Base-by-base conservation (phyloP, 2,113 vertebrate genomes). In the Rhinolophus sinicus region DNA sequence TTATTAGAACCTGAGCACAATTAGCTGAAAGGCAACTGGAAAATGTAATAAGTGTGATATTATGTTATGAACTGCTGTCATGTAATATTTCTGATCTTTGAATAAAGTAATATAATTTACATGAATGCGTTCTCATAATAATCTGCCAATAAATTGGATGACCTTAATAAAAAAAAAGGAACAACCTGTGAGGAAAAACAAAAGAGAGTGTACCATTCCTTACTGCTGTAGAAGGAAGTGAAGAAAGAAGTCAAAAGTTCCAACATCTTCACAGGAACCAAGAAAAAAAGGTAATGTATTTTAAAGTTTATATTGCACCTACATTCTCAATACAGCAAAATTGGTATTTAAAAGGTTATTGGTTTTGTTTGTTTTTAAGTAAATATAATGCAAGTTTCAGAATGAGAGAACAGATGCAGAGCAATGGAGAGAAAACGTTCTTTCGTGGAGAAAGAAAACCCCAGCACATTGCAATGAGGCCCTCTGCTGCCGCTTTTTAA, bases 161-260 rank as follows among this genome's bases (percentile, higher is more conserved):
- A 21, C 75, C 88, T 93, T 84, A 72, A 54, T 88, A 54, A 65
- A 67, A 33, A 67, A 33, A 70, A 82, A 69, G 38, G 30, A 58
- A 88, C 35, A 64, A 38, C 4, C 89, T 65, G 12, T 12, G 65
- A 75, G 33, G 60, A 93, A 77, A 91, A 83, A 56, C 40, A 58
- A 52, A 69, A 73, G 2, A 44, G 60, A 60, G 11, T 44, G 33
- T 33, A n/a, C 3, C 58, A 50, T 92, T 78, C 24, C 28, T 77
- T 28, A 73, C 33, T 47, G 50, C 33, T 40, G 12, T n/a, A 19
- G 33, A 95, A 60, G 28, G 69, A 85, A 92, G 15, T 50, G 12
- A 60, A 83, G 47, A 47, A 93, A 84, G 28, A 47, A 72, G 85
- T 64, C 92, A 98, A 93, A 44, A 96, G 97, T 38, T 35, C 50